Percentiles rank a stretch among this genome's conserved stretches.
These are phyloP conservation scores for Euclidia mi DNA, from an alignment of 2,888 invertebrate species.

Conservation along the genomic window DNA sequence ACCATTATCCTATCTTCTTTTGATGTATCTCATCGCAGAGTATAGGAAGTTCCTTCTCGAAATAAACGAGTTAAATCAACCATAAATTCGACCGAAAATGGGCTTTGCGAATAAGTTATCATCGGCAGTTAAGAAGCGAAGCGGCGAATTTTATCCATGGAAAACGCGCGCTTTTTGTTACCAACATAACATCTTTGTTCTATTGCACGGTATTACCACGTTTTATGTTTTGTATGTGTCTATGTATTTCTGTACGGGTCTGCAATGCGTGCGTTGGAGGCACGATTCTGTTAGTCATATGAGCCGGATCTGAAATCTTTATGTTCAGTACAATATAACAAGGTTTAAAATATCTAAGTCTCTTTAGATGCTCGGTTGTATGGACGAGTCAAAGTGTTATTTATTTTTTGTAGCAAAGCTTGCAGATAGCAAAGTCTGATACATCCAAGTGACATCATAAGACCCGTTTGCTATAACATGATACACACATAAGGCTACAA, in stretches of 20 bases:
- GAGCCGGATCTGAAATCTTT: slow-evolving; percentile 3
- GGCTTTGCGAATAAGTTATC: slow-evolving; percentile 83
- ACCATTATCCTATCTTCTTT: slow-evolving; percentile 62
- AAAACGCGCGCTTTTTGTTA: slow-evolving; percentile 65
- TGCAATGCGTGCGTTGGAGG: neutral
- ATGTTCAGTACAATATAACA: too few species aligned
- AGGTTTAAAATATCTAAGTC: too few species aligned
- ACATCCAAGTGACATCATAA: too few species aligned
- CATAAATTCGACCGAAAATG: slow-evolving; percentile 81
- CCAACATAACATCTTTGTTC: slow-evolving; percentile 58
- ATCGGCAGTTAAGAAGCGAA: slow-evolving; percentile 78
- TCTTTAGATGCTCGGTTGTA: too few species aligned
- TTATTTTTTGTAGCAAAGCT: too few species aligned
- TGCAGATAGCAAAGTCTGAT: too few species aligned
- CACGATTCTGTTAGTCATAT: slow-evolving; percentile 4
- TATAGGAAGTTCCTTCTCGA: slow-evolving; percentile 72
- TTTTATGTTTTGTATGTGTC: slow-evolving; percentile 18
- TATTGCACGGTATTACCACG: slow-evolving; percentile 37
- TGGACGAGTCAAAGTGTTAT: too few species aligned
- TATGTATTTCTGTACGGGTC: too few species aligned
- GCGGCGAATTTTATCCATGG: slow-evolving; percentile 77
- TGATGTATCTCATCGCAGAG: slow-evolving; percentile 63
- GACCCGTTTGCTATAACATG: too few species aligned
- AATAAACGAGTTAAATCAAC: slow-evolving; percentile 83
- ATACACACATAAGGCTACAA: too few species aligned